phyloP scores from a whole-genome alignment of 2,113 vertebrate species.

The Acrocephalus kingi region DNA sequence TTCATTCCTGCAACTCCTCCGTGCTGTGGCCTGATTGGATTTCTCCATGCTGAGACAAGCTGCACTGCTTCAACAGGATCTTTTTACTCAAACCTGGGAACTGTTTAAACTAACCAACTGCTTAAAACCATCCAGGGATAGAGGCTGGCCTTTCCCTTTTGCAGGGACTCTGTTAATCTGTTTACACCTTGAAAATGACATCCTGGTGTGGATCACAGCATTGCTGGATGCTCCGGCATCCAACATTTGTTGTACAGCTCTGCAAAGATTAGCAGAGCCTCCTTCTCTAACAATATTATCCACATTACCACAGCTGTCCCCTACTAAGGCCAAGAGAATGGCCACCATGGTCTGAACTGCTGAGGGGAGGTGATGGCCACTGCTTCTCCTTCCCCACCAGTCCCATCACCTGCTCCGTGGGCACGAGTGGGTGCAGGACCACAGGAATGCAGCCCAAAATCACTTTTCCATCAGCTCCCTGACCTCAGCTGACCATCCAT shows the following conservation, averaged over 20 bases:
- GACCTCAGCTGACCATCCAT: rapidly evolving
- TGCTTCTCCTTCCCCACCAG: background rate
- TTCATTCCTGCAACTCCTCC: background rate
- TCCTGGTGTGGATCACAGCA: background rate
- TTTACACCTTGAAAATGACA: background rate
- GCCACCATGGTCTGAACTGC: background rate
- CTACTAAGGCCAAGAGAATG: background rate
- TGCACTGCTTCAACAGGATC: background rate
- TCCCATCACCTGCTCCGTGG: background rate
- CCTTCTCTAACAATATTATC: background rate
- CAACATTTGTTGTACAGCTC: background rate
- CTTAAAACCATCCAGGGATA: background rate
- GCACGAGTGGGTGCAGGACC: background rate
- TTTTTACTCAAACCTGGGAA: background rate
- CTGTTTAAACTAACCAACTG: background rate
- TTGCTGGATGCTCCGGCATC: background rate
- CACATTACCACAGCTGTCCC: background rate
- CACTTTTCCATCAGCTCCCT: background rate
- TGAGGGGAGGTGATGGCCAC: background rate
- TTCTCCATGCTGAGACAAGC: background rate
- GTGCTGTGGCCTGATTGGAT: background rate
- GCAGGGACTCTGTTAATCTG: background rate
- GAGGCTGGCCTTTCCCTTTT: background rate
- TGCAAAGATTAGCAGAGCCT: background rate
- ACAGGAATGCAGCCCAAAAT: background rate